Base-by-base conservation (phyloP, 2,113 vertebrate genomes). In the Noctilio leporinus region DNA sequence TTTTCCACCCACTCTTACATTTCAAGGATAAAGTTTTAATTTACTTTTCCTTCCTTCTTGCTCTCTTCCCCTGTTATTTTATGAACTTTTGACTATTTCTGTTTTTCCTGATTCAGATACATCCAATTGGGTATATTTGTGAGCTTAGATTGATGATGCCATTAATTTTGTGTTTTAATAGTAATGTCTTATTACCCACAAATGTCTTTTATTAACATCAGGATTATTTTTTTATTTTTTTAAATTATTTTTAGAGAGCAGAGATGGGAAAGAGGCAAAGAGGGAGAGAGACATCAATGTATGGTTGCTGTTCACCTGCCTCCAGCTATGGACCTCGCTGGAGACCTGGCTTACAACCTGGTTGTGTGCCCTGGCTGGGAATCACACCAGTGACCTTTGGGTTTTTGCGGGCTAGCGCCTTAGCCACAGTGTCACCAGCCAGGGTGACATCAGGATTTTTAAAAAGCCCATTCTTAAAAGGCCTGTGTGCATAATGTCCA, bases 111-210 rank as follows among this genome's bases (percentile, higher is more conserved):
- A 62, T 76, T 86, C n/a, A 80, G 30, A 65, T 81, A 59, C 5
- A 84, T 86, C 10, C 28, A 92, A 0, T 47, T 93, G 55, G 16
- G 28, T 72, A 12, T 94, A 62, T 40, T 6, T 64, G 3, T 93
- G n/a, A 89, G 49, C 55, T 85, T 92, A 88, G 47, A 70, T 64
- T 70, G 17, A 72, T 78, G 47, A 86, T 95, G 22, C 24, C 40
- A 59, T 70, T 93, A 65, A 70, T 76, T 93, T 85, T 84, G 15
- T 86, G 22, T 88, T 89, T 95, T 85, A 57, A 64, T 77, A 19
- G 22, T 40, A 76, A 67, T 77, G 22, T 78, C 72, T 94, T 92
- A 78, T 89, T 87, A 88, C 57, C 35, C 28, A 67, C 17, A 87
- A 72, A 76, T 92, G 4, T 53, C 22, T 51, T 86, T 67, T 94